Evolutionary conservation across 30 jellyfish, hydroid and myxozoan genomes (phyloP), one percentile per base, ranked within the genome.

Genomic region (Sanderia malayensis): DNA sequence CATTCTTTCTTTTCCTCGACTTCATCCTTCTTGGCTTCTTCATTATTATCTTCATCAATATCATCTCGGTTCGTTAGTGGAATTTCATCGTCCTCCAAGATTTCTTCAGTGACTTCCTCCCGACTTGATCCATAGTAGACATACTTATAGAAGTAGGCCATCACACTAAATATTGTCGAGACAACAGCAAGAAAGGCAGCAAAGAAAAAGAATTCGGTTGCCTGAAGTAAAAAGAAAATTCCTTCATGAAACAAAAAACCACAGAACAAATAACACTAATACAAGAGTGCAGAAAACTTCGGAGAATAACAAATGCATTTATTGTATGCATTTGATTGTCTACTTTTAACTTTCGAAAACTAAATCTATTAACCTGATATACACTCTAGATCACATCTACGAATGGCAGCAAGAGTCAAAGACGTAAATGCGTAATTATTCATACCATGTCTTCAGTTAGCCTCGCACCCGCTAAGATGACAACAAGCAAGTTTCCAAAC

Each of bases 371-470:
- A n/a, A n/a, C n/a, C n/a, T n/a, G n/a, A n/a, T n/a, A n/a, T n/a
- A n/a, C n/a, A n/a, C n/a, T n/a, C n/a, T n/a, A n/a, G n/a, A n/a
- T n/a, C n/a, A n/a, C n/a, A n/a, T n/a, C n/a, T n/a, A n/a, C n/a
- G n/a, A n/a, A n/a, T n/a, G n/a, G n/a, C n/a, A n/a, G n/a, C n/a
- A n/a, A n/a, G n/a, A n/a, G n/a, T n/a, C n/a, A n/a, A n/a, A n/a
- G n/a, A n/a, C n/a, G n/a, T n/a, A n/a, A n/a, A n/a, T n/a, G n/a
- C n/a, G n/a, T n/a, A n/a, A n/a, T n/a, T n/a, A n/a, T 20, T 55
- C 67, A 58, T 60, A 94, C 99, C 99, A 94, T 94, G 61, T 94
- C 97, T 25, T 94, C 97, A 0, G 99, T 94, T 4, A 94, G 71
- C 31, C 70, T 75, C 9, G 84, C 97, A 9, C 96, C 97, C 33